Evolutionary conservation across 2,797 vertebrate species (phyloP), one percentile per base, ranked within the genome.

Genomic region (Schizopygopsis pylzovi): DNA sequence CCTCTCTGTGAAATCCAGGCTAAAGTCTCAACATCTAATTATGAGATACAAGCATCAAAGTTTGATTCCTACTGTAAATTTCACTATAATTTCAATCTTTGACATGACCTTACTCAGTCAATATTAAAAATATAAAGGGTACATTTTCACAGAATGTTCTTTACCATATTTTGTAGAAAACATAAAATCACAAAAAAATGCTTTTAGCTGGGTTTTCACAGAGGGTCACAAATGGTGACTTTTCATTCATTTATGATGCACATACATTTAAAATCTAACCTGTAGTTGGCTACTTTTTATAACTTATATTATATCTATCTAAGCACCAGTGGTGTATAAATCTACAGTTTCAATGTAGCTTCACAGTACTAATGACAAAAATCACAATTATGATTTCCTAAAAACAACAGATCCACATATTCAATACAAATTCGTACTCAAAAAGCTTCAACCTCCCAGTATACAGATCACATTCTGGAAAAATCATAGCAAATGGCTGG

Each of bases 401-500:
- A 52, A 71, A 6, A 71, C 49, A 37, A 18, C 33, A 63, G 13
- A 54, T 22, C 10, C 12, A 11, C 56, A 83, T 61, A 25, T 72
- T 45, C 6, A 63, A 47, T 79, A 43, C 2, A 47, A 59, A 63
- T 28, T 28, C 15, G 4, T 41, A 22, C 8, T 41, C 9, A 79
- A 61, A 63, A 79, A 25, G 10, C 25, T 43, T 59, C 12, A 59
- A 63, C 13, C 20, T 65, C 28, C 28, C 72, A 83, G 22, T 52
- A 41, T 39, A 41, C 88, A 71, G 25, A 82, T 81, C 88, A 90
- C 72, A 75, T 15, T 76, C 54, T 63, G 73, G 22, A 65, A 79
- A 70, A 84, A 79, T 68, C 33, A 75, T 71, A 77, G 75, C 70
- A 22, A 73, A 70, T 39, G 52, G 41, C 9, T n/a, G 65, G 15